phyloP scores from a whole-genome alignment of 2,113 vertebrate species.

The Bubo scandiacus region DNA sequence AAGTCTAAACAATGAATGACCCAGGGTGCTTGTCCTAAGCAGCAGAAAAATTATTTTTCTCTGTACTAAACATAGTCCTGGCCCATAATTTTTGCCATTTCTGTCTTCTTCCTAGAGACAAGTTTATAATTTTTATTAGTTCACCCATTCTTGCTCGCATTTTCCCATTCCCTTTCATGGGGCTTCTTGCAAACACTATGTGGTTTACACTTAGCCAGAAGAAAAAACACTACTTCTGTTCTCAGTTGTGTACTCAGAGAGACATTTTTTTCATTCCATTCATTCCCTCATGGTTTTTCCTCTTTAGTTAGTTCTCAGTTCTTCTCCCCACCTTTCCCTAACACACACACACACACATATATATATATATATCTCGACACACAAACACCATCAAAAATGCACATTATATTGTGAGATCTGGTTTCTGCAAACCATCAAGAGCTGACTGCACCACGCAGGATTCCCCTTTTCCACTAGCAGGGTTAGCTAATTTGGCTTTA shows the following conservation, averaged over 20 bases:
- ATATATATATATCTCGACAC: fast-evolving
- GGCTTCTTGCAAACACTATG: neutral
- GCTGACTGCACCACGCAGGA: neutral
- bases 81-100: neutral
- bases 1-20: neutral
- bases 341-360: too few relatives aligned
- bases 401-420: neutral
- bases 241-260: neutral
- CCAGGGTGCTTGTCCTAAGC: neutral
- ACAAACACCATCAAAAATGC: neutral
- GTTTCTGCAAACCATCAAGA: neutral
- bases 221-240: neutral
- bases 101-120: neutral
- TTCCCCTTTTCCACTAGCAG: neutral
- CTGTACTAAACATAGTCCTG: fast-evolving
- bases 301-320: neutral
- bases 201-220: neutral
- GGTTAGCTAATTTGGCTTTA: neutral
- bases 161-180: neutral
- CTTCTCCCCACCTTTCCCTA: neutral
- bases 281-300: neutral
- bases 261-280: neutral
- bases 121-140: neutral
- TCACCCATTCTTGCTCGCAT: neutral
- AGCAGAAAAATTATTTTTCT: neutral